Percentiles rank a stretch among this genome's conserved stretches.
phyloP scores from a whole-genome alignment of 2,888 invertebrate genomes.

The Catocala sponsa region DNA sequence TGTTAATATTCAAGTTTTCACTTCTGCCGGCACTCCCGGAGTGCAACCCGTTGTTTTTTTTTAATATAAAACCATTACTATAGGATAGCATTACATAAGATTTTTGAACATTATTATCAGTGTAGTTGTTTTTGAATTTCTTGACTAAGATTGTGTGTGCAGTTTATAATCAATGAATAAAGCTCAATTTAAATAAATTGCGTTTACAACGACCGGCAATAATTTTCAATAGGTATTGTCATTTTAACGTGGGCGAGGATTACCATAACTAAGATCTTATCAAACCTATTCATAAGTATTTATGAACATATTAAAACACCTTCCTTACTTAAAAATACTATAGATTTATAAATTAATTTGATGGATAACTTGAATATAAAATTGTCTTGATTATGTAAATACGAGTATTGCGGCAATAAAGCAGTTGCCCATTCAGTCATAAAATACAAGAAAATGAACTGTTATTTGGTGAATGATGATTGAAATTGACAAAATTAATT shows the following conservation, averaged over 20 bases:
- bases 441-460: conserved; percentile 23
- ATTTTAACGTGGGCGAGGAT: not conserved
- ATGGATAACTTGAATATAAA: conserved; percentile 16
- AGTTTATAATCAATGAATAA: too few relatives aligned
- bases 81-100: too few relatives aligned
- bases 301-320: too few relatives aligned
- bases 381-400: conserved; percentile 29
- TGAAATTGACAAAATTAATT: conserved; percentile 33
- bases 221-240: not conserved
- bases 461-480: conserved; percentile 34
- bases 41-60: too few relatives aligned
- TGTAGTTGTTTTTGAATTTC: too few relatives aligned
- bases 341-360: conserved; percentile 15
- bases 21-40: too few relatives aligned
- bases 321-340: too few relatives aligned
- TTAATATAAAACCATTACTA: too few relatives aligned
- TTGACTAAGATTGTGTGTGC: too few relatives aligned
- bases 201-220: not conserved
- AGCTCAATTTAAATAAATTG: not conserved
- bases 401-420: conserved; percentile 19
- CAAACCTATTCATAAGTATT: not conserved
- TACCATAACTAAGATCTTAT: not conserved
- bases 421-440: conserved; percentile 24
- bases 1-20: too few relatives aligned
- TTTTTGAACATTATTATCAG: too few relatives aligned